Evolutionary conservation across 2,797 vertebrate genomes (phyloP).

Genomic region (Siniperca undulata): DNA sequence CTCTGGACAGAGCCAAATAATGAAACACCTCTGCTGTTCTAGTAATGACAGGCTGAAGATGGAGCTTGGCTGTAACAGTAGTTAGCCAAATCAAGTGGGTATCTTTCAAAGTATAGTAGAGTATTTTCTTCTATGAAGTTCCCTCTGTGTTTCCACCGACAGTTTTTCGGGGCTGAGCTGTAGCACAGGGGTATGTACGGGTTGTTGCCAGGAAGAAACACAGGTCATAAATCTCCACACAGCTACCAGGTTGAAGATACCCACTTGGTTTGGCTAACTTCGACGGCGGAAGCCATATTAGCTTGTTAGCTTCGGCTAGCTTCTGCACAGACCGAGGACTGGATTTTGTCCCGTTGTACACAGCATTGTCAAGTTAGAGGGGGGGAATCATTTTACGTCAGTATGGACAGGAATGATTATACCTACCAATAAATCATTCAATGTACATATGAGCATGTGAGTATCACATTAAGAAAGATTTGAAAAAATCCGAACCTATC

Average conservation of each 20-base stretch:
- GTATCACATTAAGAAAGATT: too few species aligned
- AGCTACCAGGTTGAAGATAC: background rate
- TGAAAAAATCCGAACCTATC: too few species aligned
- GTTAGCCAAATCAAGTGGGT: background rate
- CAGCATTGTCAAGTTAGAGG: background rate
- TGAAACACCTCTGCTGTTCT: constrained; percentile 23
- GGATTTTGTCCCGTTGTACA: too few species aligned
- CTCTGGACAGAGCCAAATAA: constrained; percentile 8
- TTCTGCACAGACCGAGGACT: too few species aligned
- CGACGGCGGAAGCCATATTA: background rate
- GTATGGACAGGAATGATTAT: background rate
- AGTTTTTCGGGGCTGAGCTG: background rate
- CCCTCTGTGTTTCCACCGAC: background rate
- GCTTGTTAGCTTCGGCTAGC: background rate
- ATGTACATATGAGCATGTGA: too few species aligned
- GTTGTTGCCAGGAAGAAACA: background rate
- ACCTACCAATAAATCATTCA: too few species aligned
- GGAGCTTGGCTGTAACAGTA: background rate
- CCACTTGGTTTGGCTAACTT: background rate
- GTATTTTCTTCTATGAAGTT: background rate
- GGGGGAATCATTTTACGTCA: background rate
- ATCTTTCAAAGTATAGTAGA: background rate
- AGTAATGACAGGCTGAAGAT: background rate
- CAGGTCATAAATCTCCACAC: background rate
- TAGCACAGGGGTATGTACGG: background rate